Base-by-base conservation (phyloP, 2,113 vertebrate species). In the Typhlomys cinereus region DNA sequence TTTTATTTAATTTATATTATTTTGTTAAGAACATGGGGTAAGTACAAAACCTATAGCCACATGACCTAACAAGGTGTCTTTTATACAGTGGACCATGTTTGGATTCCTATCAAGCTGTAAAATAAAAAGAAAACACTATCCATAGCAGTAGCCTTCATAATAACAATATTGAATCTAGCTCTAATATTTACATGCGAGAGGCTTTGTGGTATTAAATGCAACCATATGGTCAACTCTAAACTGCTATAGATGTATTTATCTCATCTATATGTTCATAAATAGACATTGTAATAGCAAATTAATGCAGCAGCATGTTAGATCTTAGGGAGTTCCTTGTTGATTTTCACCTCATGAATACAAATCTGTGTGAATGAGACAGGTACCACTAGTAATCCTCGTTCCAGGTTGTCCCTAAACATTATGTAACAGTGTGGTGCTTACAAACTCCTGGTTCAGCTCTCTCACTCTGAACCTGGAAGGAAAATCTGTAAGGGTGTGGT, bases 191-290 rank as follows among this genome's bases (percentile, higher is more conserved):
- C 64, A 27, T 25, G 8, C 36, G 9, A 36, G 4, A 46, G 80
- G 31, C 48, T 54, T 70, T 85, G 13, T 67, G 59, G 57, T 85
- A 76, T 94, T 70, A 90, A 85, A 73, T 92, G 25, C 84, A 92
- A 93, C 69, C 17, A 54, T 86, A n/a, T n/a, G n/a, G n/a, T n/a
- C n/a, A n/a, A n/a, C n/a, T n/a, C n/a, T 84, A 52, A 88, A 2
- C 23, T 82, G 20, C 17, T n/a, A 0, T 34, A 46, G 25, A 12
- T 66, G 36, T 75, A 46, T 21, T 12, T 31, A 11, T 73, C 12
- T 39, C n/a, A 64, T 20, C 4, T 44, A 10, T 59, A 74, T 73
- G 39, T 14, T 23, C 67, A 59, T 61, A 57, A 34, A 18, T 88
- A 18, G 21, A 18, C 29, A 66, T 64, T 7, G 1, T 18, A 39